Percentiles rank a stretch among this genome's conserved stretches.
Evolutionary conservation across 1,140 invertebrate species (phyloP).

Genomic region (Solenopsis invicta): DNA sequence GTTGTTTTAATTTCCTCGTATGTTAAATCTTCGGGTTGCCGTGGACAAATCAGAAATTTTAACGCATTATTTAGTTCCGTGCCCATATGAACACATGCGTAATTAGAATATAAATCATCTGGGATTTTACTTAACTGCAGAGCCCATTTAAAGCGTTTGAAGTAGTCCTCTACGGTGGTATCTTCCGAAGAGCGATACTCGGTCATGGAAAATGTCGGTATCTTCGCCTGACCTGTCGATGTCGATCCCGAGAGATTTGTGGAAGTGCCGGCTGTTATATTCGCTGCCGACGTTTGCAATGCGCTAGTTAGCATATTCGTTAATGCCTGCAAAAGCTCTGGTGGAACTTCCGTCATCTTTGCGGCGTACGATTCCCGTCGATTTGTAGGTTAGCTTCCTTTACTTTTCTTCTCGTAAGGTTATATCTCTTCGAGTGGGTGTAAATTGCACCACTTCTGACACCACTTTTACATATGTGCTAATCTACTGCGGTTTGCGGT

Average conservation of each 20-base stretch:
- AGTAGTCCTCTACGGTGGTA: constrained; percentile 19
- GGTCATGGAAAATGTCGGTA: background rate
- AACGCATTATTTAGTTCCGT: constrained; percentile 20
- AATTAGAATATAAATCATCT: background rate
- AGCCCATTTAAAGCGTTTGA: constrained; percentile 18
- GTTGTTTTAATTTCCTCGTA: background rate
- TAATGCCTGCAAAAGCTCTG: background rate
- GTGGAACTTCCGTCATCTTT: background rate
- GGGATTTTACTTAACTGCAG: constrained; percentile 13
- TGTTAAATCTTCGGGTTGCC: background rate
- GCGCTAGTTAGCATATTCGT: background rate
- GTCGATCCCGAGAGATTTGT: background rate
- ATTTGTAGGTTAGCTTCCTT: too few species aligned
- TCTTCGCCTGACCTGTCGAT: background rate
- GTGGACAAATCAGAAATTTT: constrained; percentile 6
- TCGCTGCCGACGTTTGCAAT: background rate
- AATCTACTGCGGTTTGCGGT: too few species aligned
- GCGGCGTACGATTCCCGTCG: too few species aligned
- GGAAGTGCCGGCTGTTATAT: background rate
- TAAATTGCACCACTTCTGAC: too few species aligned
- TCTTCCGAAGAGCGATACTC: background rate
- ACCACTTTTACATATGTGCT: too few species aligned
- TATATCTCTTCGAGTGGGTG: too few species aligned
- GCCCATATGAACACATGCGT: constrained; percentile 13
- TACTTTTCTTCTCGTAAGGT: too few species aligned